Evolutionary conservation across 2,113 vertebrate genomes (phyloP).

Genomic region (Hipposideros armiger): DNA sequence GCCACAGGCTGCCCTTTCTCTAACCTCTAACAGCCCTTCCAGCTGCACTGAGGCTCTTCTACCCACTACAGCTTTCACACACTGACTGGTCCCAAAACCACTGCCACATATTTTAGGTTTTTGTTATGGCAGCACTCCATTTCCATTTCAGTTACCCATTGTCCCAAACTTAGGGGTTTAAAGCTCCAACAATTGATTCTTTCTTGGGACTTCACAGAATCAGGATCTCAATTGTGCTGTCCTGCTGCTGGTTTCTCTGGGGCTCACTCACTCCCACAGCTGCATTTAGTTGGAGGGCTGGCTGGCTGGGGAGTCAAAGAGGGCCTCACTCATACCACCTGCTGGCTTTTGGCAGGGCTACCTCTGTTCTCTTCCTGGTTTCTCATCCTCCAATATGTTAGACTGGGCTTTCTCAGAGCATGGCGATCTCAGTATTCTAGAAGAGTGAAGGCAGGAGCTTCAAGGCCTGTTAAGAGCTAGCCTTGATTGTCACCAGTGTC

Average conservation of each 20-base stretch:
- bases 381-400: not conserved
- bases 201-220: not conserved
- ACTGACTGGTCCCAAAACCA: not conserved
- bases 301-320: not conserved
- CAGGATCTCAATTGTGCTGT: too few relatives aligned
- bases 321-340: not conserved
- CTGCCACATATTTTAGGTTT: too few relatives aligned
- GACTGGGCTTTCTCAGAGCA: not conserved
- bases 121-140: not conserved
- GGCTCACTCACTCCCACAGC: fast-evolving
- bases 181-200: not conserved
- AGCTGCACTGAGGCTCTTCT: not conserved
- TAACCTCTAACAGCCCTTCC: not conserved
- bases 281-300: not conserved
- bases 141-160: not conserved
- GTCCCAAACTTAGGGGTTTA: not conserved
- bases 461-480: not conserved
- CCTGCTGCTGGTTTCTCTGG: not conserved
- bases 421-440: not conserved
- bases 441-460: not conserved
- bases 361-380: not conserved
- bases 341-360: not conserved
- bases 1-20: not conserved
- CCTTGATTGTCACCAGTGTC: not conserved
- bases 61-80: not conserved